Evolutionary conservation across 2,113 vertebrate species (phyloP), one percentile per base, ranked within the genome.

Genomic region (Lasiurus borealis): DNA sequence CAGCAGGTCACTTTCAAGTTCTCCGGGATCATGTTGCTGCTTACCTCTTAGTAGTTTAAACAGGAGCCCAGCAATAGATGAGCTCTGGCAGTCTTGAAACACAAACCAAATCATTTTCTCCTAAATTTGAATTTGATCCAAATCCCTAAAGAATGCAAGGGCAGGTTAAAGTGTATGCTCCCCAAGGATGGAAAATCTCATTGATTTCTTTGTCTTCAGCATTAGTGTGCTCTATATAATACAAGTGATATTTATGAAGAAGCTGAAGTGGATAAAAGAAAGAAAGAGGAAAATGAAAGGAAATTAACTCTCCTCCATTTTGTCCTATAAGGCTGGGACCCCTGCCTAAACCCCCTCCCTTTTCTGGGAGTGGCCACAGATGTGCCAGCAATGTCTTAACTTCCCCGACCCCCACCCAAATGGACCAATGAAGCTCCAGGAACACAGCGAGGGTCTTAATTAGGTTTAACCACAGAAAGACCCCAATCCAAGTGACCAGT

Each of bases 41-140:
- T 97, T 48, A 81, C 54, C 93, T 94, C 69, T 90, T 75, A 90
- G 94, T n/a, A 50, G 52, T 69, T 95, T 87, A 85, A 85, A 95
- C 48, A 86, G 16, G 9, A 2, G 31, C 44, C 54, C 95, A 95
- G 78, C 48, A 91, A 82, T 93, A 50, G 90, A 36, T 77, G 95
- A 97, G 66, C 14, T 81, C 36, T 31, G 14, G 69, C 66, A 95
- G 92, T 82, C 80, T 92, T 90, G 88, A 90, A 95, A 92, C 59
- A 69, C 40, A 96, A 95, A 44, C 19, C 85, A 90, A 66, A 92
- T 62, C 82, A 76, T 90, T 97, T 97, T 97, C 59, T 93, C 36
- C 73, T 82, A 68, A 72, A 29, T 19, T 6, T 46, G 29, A 85
- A 48, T 87, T 76, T 72, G 46, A 85, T 59, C 7, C 46, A 75